Percentiles rank a stretch among this genome's conserved stretches.
phyloP scores from a whole-genome alignment of 1,140 invertebrate species.

The Brachionus rotundiformis region DNA sequence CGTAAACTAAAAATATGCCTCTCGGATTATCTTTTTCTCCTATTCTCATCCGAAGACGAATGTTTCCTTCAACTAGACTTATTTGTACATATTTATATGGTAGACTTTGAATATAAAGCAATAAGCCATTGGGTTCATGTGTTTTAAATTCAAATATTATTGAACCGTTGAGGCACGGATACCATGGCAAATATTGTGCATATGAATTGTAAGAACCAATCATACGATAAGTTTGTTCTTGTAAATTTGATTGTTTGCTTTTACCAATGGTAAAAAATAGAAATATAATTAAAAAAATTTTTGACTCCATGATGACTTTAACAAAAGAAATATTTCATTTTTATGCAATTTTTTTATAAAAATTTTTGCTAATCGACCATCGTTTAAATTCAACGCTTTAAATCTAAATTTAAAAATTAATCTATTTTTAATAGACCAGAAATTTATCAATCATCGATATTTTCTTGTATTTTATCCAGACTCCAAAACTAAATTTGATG shows the following conservation, averaged over 20 bases:
- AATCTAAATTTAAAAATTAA: neutral
- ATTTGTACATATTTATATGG: conserved; percentile 51
- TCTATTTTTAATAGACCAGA: neutral
- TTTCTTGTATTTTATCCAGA: neutral
- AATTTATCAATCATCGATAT: neutral
- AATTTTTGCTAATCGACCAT: conserved; percentile 17
- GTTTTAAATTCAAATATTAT: conserved; percentile 84
- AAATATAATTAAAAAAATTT: no score
- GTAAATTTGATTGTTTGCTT: neutral
- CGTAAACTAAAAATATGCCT: conserved; percentile 53
- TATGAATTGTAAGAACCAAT: neutral
- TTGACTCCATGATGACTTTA: neutral
- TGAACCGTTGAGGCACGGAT: conserved; percentile 78
- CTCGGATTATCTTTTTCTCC: conserved; percentile 54
- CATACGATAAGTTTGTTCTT: conserved; percentile 38
- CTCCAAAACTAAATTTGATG: neutral
- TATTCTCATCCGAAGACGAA: conserved; percentile 72
- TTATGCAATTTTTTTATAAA: no score
- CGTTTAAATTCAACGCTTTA: neutral
- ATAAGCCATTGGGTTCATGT: conserved; percentile 86
- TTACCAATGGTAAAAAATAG: neutral
- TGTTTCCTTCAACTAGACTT: conserved; percentile 23
- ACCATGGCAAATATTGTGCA: conserved; percentile 63
- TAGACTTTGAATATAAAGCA: conserved; percentile 78
- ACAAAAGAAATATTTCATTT: neutral